Evolutionary conservation across 2,888 invertebrate genomes (phyloP), one percentile per base, ranked within the genome.

Genomic region (Amiota mariae): DNA sequence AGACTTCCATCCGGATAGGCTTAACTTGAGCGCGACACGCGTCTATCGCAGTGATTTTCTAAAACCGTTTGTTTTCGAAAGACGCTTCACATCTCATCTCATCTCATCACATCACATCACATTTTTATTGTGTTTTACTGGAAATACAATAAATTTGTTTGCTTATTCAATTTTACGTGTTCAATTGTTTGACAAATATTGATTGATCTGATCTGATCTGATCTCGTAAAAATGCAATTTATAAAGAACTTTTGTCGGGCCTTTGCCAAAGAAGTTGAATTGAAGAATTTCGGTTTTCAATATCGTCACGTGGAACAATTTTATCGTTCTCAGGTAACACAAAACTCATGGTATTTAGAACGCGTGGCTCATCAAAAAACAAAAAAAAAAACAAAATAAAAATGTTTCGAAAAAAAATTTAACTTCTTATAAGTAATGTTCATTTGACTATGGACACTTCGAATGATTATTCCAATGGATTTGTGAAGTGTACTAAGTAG

Each of bases 291-390:
- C 56, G 86, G 89, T 46, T 89, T 89, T 64, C 78, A 85, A 64
- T 87, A 85, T 74, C 79, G 79, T 67, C 84, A 86, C 67, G 82
- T 87, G 15, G 89, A 89, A 64, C 81, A 88, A 70, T 90, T 90
- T 80, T 87, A 89, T 76, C 85, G 85, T 77, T 90, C 89, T 20
- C 88, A 88, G 87, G 90, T 88, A 84, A 78, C 11, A 6, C 18
- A 8, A 6, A 13, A 6, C 63, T 36, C 2, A 36, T 6, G 8
- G 8, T 6, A 36, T 54, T 12, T n/a, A 8, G 18, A 47, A 24
- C 10, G 66, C 18, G 66, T 48, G 15, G 11, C 12, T 9, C 18
- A 10, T 48, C 6, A 49, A 49, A 9, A 15, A 48, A 9, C 3
- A 48, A 18, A 47, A 49, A 48, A 36, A 82, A 46, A 15, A 47